Conservation (phyloP, 2,113 vertebrate species). For the Seriola dumerili region DNA sequence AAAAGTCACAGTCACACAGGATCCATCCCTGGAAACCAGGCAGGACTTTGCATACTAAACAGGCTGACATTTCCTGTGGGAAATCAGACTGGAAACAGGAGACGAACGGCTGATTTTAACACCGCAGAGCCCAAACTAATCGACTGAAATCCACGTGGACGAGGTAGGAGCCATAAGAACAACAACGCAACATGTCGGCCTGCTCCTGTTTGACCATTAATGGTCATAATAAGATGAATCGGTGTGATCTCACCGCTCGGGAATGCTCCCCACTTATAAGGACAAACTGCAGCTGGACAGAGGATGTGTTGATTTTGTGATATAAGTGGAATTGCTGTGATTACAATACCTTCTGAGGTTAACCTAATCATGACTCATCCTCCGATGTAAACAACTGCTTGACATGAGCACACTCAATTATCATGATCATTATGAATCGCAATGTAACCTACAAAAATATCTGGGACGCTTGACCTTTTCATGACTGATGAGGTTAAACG, state of each 20-base stretch:
- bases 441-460: neutral
- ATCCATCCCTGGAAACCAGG: constrained; percentile 29
- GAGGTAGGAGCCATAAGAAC: constrained; percentile 32
- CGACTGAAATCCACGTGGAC: neutral
- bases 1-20: constrained; percentile 57
- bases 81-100: constrained; percentile 29
- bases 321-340: neutral
- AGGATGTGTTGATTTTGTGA: neutral
- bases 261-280: constrained; percentile 49
- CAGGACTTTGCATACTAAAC: constrained; percentile 3
- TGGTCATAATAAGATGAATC: constrained; percentile 56
- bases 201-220: constrained; percentile 60
- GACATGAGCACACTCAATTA: neutral
- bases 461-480: neutral
- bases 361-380: neutral
- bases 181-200: neutral
- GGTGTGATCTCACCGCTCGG: constrained; percentile 10
- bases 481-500: neutral
- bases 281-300: constrained; percentile 32
- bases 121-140: neutral
- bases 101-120: neutral
- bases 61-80: constrained; percentile 23
- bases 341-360: neutral
- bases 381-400: neutral
- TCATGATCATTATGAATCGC: neutral